A percentile compares a stretch with the other conserved stretches of the same genome.
Evolutionary conservation across 2,113 vertebrate species (phyloP).

Genomic region (Anolis carolinensis): DNA sequence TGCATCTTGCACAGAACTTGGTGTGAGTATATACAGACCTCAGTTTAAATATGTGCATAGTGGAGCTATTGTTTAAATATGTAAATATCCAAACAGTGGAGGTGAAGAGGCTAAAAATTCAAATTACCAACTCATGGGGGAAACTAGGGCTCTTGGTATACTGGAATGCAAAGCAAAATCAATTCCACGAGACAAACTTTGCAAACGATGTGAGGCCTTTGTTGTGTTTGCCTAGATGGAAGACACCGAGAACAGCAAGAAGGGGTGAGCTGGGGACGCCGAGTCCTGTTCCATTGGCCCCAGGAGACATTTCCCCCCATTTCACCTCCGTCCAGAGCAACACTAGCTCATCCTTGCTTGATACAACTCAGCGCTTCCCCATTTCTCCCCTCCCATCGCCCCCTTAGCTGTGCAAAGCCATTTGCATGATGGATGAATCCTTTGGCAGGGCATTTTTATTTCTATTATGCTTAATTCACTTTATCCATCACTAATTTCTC

Average conservation of each 20-base stretch:
- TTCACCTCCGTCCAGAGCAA: neutral
- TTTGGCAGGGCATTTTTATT: conserved; percentile 13
- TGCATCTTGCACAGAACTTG: neutral
- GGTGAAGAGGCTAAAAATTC: neutral
- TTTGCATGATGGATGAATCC: neutral
- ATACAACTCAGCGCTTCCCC: neutral
- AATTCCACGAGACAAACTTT: neutral
- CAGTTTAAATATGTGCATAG: neutral
- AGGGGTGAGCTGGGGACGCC: neutral
- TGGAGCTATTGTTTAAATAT: neutral
- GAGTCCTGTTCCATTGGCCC: neutral
- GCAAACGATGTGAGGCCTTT: neutral
- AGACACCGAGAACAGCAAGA: neutral
- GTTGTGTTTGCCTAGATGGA: neutral
- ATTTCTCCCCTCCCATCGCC: neutral
- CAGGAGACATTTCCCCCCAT: neutral
- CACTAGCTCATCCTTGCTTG: neutral
- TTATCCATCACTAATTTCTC: conserved; percentile 54
- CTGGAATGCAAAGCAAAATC: neutral
- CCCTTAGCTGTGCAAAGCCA: conserved; percentile 17
- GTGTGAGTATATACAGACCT: neutral
- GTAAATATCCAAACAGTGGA: neutral
- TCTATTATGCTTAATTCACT: conserved; percentile 54
- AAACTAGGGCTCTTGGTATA: neutral
- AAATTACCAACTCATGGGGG: neutral